phyloP scores from a whole-genome alignment of 2,113 vertebrate species.

The Datnioides undecimradiatus region DNA sequence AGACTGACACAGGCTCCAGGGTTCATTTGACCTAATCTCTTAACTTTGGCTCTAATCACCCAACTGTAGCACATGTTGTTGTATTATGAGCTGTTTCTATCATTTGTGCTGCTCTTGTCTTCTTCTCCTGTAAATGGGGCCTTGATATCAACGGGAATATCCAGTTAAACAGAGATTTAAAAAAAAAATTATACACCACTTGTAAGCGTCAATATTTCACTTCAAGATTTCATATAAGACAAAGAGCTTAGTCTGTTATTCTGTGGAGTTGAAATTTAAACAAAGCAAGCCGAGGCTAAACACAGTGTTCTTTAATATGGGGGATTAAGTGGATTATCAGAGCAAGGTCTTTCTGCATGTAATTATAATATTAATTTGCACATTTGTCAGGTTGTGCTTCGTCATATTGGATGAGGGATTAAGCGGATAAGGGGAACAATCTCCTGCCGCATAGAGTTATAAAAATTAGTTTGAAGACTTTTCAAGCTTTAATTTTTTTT shows the following conservation, averaged over 20 bases:
- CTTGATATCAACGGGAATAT: conserved; percentile 8
- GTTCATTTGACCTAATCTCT: conserved; percentile 51
- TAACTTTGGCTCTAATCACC: conserved; percentile 37
- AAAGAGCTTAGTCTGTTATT: conserved; percentile 19
- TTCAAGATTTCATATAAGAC: not conserved
- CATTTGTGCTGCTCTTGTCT: conserved; percentile 47
- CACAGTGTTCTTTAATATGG: conserved; percentile 10
- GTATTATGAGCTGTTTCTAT: conserved; percentile 39
- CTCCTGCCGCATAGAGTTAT: not conserved
- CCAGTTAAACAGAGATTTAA: conserved; percentile 30
- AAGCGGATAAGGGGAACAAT: conserved; percentile 1
- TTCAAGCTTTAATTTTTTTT: not conserved
- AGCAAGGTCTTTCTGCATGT: conserved; percentile 17
- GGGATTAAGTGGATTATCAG: conserved; percentile 42
- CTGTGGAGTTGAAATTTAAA: conserved; percentile 28
- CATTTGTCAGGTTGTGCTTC: conserved; percentile 20
- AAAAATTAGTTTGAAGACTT: conserved; percentile 13
- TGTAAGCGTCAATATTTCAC: not conserved
- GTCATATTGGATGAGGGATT: conserved; percentile 37
- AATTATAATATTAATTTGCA: conserved; percentile 50
- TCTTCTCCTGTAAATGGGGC: conserved; percentile 1
- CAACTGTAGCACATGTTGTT: conserved; percentile 8
- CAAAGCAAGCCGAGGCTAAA: conserved; percentile 5
- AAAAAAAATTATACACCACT: not conserved
- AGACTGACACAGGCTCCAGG: conserved; percentile 58